Conservation (phyloP, 92 coral and sea anemone species). For the Muricea muricata region DNA sequence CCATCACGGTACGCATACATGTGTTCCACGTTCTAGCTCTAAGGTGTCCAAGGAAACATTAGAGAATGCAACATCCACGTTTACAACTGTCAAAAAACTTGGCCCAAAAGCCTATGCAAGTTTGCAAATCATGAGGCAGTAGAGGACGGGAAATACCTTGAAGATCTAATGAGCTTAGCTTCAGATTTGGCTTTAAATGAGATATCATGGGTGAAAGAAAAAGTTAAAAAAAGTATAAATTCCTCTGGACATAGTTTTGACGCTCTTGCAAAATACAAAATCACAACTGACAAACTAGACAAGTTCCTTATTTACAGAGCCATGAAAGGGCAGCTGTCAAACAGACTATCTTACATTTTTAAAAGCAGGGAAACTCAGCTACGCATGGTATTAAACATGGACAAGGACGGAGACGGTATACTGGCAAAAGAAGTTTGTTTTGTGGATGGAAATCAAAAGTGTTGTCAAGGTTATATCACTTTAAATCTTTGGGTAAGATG, state of each 20-base stretch:
- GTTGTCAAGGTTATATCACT: background rate
- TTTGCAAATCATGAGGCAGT: constrained; percentile 69
- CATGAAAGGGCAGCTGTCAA: constrained; percentile 53
- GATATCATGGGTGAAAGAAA: constrained; percentile 49
- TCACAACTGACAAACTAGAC: constrained; percentile 70
- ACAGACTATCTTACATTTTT: background rate
- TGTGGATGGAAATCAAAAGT: constrained; percentile 45
- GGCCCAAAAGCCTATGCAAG: constrained; percentile 71
- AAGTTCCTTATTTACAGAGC: constrained; percentile 65
- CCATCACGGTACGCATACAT: constrained; percentile 71
- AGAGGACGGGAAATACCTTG: constrained; percentile 61
- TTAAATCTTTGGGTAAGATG: background rate
- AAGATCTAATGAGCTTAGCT: constrained; percentile 60
- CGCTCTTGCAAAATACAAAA: constrained; percentile 62
- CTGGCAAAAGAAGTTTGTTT: constrained; percentile 64
- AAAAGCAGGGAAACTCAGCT: constrained; percentile 65
- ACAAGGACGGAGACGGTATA: constrained; percentile 55
- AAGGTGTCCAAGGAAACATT: constrained; percentile 14
- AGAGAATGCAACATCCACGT: constrained; percentile 71
- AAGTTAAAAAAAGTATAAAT: constrained; percentile 62
- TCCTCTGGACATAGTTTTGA: constrained; percentile 69
- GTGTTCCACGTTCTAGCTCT: constrained; percentile 52
- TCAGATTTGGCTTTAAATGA: constrained; percentile 53
- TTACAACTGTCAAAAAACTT: constrained; percentile 56
- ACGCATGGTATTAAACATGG: constrained; percentile 64